Evolutionary conservation across 2,113 vertebrate genomes (phyloP).

Genomic region (Cololabis saira): DNA sequence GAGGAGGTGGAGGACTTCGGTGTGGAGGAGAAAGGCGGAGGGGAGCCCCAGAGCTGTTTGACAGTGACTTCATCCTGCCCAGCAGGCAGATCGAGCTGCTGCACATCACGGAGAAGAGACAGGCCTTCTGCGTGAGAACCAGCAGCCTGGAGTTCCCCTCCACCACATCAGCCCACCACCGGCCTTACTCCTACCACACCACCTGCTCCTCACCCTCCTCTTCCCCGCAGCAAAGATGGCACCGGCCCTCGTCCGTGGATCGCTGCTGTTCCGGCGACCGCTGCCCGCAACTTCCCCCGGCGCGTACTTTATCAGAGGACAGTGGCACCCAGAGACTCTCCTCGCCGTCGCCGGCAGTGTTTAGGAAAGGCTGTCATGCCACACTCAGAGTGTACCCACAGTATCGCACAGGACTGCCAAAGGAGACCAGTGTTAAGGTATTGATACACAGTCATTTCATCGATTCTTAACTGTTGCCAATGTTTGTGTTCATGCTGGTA

Average conservation of each 20-base stretch:
- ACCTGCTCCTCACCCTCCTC: conserved; percentile 66
- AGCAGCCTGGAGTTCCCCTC: conserved; percentile 91
- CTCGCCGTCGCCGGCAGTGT: conserved; percentile 62
- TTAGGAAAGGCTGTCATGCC: conserved; percentile 78
- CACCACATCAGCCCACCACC: conserved; percentile 59
- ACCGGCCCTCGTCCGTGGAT: conserved; percentile 84
- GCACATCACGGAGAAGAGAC: conserved; percentile 90
- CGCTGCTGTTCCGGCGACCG: conserved; percentile 75
- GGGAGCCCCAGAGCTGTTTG: conserved; percentile 80
- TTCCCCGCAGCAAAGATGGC: conserved; percentile 71
- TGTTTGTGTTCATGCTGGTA: neutral
- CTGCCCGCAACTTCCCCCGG: conserved; percentile 54
- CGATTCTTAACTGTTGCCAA: neutral
- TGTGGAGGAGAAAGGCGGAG: conserved; percentile 45
- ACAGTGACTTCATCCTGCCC: conserved; percentile 91
- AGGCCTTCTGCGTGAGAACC: conserved; percentile 90
- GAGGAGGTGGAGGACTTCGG: conserved; percentile 24
- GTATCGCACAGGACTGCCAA: conserved; percentile 88
- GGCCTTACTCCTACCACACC: conserved; percentile 73
- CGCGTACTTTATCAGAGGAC: conserved; percentile 82
- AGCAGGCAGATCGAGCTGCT: conserved; percentile 91
- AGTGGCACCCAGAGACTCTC: conserved; percentile 82
- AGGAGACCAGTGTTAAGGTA: conserved; percentile 92
- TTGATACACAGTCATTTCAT: neutral
- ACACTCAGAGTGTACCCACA: conserved; percentile 87